A percentile compares a stretch with the other conserved stretches of the same genome.
Conservation (phyloP, 2,113 vertebrate genomes). For the Willisornis vidua region DNA sequence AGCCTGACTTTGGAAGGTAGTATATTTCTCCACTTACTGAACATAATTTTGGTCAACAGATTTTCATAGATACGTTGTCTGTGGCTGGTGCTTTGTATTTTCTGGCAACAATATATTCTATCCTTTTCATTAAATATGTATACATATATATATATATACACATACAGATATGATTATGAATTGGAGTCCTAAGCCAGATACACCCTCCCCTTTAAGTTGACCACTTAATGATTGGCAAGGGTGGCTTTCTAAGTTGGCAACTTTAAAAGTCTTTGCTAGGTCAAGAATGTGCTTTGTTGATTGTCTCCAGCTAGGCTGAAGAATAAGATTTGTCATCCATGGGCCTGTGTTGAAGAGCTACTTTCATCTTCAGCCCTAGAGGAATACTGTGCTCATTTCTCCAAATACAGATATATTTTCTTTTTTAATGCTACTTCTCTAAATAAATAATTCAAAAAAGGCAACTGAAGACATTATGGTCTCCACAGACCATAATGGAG, state of each 20-base stretch:
- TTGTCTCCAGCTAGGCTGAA: background rate
- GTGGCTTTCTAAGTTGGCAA: background rate
- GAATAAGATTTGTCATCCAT: background rate
- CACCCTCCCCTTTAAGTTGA: background rate
- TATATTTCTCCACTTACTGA: background rate
- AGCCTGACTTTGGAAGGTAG: background rate
- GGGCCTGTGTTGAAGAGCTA: background rate
- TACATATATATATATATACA: no score
- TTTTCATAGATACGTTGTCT: background rate
- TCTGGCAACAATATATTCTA: background rate
- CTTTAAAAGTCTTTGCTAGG: background rate
- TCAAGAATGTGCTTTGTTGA: background rate
- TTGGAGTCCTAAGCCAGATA: background rate
- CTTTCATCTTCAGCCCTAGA: background rate
- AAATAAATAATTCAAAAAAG: background rate
- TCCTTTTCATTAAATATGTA: background rate
- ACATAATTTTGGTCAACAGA: background rate
- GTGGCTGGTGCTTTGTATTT: background rate
- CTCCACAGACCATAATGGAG: background rate
- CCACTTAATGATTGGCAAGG: background rate
- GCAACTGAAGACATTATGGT: background rate
- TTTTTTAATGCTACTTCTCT: background rate
- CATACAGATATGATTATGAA: background rate
- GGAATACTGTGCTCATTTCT: background rate
- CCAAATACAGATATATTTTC: background rate